Conservation (phyloP, 2,797 vertebrate species). For the Rhynchonycteris naso region DNA sequence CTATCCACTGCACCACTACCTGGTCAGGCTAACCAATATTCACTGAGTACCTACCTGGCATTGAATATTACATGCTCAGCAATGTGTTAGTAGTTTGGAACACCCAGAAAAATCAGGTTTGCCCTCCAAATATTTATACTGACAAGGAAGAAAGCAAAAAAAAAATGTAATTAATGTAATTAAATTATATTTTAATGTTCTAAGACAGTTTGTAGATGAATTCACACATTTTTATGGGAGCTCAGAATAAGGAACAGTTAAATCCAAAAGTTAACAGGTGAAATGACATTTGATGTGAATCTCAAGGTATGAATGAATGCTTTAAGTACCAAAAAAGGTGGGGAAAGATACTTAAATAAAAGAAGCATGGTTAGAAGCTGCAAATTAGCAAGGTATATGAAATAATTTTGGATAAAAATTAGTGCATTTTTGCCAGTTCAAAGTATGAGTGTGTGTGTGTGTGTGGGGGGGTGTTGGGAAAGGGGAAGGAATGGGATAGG, state of each 20-base stretch:
- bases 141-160: not conserved
- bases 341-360: conserved; percentile 20
- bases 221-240: not conserved
- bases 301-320: not conserved
- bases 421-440: not conserved
- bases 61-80: not conserved
- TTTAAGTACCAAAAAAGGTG: conserved; percentile 8
- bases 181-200: not conserved
- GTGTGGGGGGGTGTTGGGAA: not conserved
- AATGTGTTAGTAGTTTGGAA: not conserved
- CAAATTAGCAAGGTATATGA: not conserved
- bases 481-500: not conserved
- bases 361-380: not conserved
- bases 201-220: not conserved
- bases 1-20: too few relatives aligned
- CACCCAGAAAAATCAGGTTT: not conserved
- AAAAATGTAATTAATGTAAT: not conserved
- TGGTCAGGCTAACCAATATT: not conserved
- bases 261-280: not conserved
- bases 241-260: not conserved
- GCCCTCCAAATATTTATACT: not conserved
- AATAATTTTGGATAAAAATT: not conserved
- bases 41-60: not conserved
- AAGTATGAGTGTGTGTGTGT: not conserved
- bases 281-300: conserved; percentile 13